Base-by-base conservation (phyloP, 2,113 vertebrate species). In the Sylvia atricapilla region DNA sequence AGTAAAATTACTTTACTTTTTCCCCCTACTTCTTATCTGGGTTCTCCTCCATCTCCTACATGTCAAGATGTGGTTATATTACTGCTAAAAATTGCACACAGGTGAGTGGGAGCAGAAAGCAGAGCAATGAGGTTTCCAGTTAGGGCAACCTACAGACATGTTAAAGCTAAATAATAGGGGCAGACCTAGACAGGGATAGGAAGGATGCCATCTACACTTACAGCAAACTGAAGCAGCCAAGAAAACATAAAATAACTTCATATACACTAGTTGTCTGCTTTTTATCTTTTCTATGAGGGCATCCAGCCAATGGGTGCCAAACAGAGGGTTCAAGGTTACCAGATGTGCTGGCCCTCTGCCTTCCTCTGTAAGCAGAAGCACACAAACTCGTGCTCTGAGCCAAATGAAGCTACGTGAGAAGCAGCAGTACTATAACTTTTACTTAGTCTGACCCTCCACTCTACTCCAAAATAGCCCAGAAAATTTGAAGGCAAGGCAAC, bases 401-500 rank as follows among this genome's bases (percentile, higher is more conserved):
- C 14, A 67, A 70, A 72, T 0, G 0, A 69, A 56, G 37, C 15
- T 49, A 43, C 0, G 0, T 31, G 47, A 85, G 64, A 62, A 58
- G 47, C n/a, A 53, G 28, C 25, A 70, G 27, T 27, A 50, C 1
- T 0, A 59, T 8, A 50, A 28, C 22, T 44, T 24, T 44, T 44
- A 44, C 43, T 5, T 2, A 18, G 23, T 47, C 66, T 72, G 47
- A 41, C 28, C 35, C 33, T 55, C 25, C 5, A 20, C 24, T 47
- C 25, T 4, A 6, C 43, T 46, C 22, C 27, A 70, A 91, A 46
- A 52, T 3, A 66, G 15, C 9, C 39, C 47, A 82, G n/a, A 85
- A 87, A 88, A 76, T 55, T 5, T 59, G 16, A 72, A 79, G 37
- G 24, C 1, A 1, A 74, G 19, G 15, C 21, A 84, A 80, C 7